phyloP scores from a whole-genome alignment of 2,797 vertebrate genomes.

The Tinamus major region DNA sequence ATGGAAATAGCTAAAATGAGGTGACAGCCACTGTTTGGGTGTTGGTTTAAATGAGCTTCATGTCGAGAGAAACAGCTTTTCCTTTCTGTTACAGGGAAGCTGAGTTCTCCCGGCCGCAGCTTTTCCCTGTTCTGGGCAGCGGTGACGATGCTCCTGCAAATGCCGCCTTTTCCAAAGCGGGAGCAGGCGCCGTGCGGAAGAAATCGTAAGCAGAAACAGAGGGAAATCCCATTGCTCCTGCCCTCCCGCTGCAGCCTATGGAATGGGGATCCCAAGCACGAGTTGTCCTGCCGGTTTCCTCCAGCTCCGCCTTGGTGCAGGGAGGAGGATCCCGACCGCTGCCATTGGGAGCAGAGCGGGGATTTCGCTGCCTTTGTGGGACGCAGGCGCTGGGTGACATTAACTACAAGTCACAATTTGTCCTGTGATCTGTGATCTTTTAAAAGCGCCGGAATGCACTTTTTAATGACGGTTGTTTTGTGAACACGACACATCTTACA shows the following conservation, averaged over 20 bases:
- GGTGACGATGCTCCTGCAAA: neutral
- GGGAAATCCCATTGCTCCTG: neutral
- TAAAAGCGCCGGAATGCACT: no score
- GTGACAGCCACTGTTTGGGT: rapidly evolving
- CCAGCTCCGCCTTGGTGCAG: no score
- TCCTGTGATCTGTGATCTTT: neutral
- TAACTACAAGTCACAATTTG: rapidly evolving
- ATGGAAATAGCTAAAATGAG: no score
- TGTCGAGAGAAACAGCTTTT: neutral
- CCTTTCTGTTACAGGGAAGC: neutral
- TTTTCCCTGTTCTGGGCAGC: neutral
- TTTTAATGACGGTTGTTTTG: neutral
- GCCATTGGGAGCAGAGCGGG: no score
- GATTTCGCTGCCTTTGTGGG: neutral
- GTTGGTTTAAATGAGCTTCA: neutral
- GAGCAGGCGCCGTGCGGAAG: neutral
- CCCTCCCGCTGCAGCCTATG: no score
- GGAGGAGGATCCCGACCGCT: no score
- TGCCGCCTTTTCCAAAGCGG: rapidly evolving
- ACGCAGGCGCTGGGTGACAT: rapidly evolving
- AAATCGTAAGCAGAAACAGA: rapidly evolving
- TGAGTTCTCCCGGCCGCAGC: neutral
- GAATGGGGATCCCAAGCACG: neutral
- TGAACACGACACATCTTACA: rapidly evolving
- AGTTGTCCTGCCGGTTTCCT: neutral